Conservation (phyloP, 2,797 vertebrate genomes). For the Ptychobarbus kaznakovi region DNA sequence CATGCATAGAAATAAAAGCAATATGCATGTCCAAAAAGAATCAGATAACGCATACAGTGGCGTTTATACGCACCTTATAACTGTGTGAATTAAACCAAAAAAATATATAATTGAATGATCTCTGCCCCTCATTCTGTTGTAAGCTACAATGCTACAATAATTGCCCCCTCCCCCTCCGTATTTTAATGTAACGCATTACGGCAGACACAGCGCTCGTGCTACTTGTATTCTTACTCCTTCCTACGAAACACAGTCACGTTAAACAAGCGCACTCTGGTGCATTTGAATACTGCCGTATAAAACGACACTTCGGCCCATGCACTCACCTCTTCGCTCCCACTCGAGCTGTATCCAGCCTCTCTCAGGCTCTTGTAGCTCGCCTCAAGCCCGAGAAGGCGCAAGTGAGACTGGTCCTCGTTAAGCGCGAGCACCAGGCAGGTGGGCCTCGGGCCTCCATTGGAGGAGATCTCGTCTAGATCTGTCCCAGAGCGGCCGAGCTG, state of each 20-base stretch:
- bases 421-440: conserved; percentile 79
- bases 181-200: conserved; percentile 45
- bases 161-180: conserved; percentile 55
- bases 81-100: neutral
- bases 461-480: conserved; percentile 77
- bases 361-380: conserved; percentile 85
- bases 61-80: neutral
- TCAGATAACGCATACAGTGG: neutral
- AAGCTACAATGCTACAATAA: conserved; percentile 58
- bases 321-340: conserved; percentile 86
- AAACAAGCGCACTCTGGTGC: conserved; percentile 1
- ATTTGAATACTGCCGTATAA: neutral
- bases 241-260: neutral
- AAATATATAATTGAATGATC: conserved; percentile 7
- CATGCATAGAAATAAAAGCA: neutral
- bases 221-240: conserved; percentile 29
- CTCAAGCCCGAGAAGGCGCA: conserved; percentile 86
- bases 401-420: conserved; percentile 88
- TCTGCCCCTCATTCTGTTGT: conserved; percentile 37
- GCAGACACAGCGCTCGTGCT: conserved; percentile 24
- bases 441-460: conserved; percentile 84
- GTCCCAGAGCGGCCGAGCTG: conserved; percentile 80
- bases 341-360: conserved; percentile 86
- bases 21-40: conserved; percentile 1
- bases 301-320: neutral